Evolutionary conservation across 2,113 vertebrate species (phyloP), one percentile per base, ranked within the genome.

Genomic region (Festucalex cinctus): DNA sequence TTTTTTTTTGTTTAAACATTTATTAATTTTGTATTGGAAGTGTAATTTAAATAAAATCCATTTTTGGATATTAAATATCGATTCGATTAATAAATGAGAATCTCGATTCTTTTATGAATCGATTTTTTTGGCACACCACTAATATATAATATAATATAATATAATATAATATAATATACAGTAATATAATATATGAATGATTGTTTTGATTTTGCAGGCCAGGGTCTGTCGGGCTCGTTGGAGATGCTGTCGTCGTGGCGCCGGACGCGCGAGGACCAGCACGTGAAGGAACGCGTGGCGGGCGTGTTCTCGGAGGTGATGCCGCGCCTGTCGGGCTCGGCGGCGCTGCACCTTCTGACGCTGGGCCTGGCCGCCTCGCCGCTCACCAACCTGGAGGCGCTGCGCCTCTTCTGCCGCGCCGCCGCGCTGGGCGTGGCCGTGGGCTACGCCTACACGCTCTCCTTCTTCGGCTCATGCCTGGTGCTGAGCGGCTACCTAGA

Each of bases 231-330:
- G 58, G 96, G 97, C 81, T 97, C 95, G 83, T 99, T 99, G 66
- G 97, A 99, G 92, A 99, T 99, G 93, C 90, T 99, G 84, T 98
- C 97, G 56, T 98, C 97, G 39, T 99, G 97, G 97, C 92, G 97
- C 62, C 94, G 96, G 79, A 99, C 95, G 17, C 93, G 94, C 71
- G 97, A 99, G 92, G 96, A 99, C 88, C 96, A 98, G 91, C 97
- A 98, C 0, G 97, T 99, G 74, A 98, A 98, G 91, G 97, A 99
- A 88, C 95, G 97, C 39, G 96, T 95, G 84, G 96, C 97, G 73
- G 94, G 93, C 0, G 96, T 99, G 49, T 99, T 98, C 82, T 94
- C 95, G 74, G 97, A 99, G 85, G 95, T 96, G 87, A 97, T 98
- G 96, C 93, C 97, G 79, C 95, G 96, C 53, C 95, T 98, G 89